A percentile compares a stretch with the other conserved stretches of the same genome.
phyloP scores from a whole-genome alignment of 1,140 invertebrate species.

The Musca vetustissima region DNA sequence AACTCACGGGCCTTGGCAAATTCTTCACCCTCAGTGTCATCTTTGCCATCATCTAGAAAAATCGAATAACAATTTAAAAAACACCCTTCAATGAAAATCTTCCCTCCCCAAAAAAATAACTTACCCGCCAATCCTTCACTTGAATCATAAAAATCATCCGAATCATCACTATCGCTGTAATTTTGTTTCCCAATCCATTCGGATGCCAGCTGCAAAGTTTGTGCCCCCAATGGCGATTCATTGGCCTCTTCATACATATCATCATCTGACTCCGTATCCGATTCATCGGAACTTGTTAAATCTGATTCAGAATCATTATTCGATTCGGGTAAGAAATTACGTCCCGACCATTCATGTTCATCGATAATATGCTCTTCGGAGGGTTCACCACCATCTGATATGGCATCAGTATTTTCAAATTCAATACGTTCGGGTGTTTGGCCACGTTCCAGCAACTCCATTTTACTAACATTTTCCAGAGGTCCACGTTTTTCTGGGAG shows the following conservation, averaged over 20 bases:
- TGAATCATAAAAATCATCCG: constrained; percentile 51
- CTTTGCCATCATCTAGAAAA: constrained; percentile 64
- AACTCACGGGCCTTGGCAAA: constrained; percentile 65
- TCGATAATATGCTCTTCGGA: constrained; percentile 74
- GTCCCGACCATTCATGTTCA: constrained; percentile 91
- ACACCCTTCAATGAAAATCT: neutral
- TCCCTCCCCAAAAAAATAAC: neutral
- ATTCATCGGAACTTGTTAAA: constrained; percentile 48
- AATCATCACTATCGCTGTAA: constrained; percentile 50
- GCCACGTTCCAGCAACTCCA: constrained; percentile 65
- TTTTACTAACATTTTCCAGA: constrained; percentile 58
- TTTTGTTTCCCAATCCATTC: constrained; percentile 57
- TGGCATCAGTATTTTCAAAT: constrained; percentile 66
- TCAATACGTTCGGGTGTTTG: constrained; percentile 83
- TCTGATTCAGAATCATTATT: constrained; percentile 72
- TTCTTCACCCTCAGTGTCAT: constrained; percentile 74
- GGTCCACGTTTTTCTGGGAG: constrained; percentile 28
- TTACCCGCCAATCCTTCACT: constrained; percentile 52
- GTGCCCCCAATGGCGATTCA: constrained; percentile 54
- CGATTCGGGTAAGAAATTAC: constrained; percentile 82
- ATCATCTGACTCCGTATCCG: constrained; percentile 48
- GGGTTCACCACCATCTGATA: constrained; percentile 72
- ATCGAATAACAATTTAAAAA: constrained; percentile 3
- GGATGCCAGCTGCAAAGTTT: constrained; percentile 51
- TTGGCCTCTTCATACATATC: constrained; percentile 54